Conservation (phyloP, 1,140 invertebrate genomes). For the Trichomalopsis sarcophagae region DNA sequence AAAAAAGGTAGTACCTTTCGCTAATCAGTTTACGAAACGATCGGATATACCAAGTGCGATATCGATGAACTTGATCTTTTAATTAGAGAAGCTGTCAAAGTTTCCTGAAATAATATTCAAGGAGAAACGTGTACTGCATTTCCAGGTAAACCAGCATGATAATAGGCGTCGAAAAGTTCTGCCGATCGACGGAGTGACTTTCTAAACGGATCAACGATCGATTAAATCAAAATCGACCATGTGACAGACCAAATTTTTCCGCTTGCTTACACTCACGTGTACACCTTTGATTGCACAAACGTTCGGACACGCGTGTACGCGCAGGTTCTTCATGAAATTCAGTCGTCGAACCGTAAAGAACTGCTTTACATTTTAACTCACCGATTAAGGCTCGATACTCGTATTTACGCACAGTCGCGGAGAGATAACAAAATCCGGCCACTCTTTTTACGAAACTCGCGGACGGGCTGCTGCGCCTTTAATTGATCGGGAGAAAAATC, state of each 20-base stretch:
- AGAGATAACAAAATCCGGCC: background rate
- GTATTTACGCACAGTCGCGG: too few species aligned
- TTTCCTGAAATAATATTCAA: background rate
- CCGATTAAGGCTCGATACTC: background rate
- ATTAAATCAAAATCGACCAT: background rate
- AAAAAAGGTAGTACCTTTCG: conserved; percentile 6
- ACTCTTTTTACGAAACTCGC: background rate
- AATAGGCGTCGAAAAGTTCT: too few species aligned
- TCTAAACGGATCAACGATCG: too few species aligned
- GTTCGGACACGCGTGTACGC: too few species aligned
- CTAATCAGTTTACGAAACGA: background rate
- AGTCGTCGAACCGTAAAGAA: background rate
- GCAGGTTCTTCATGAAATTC: background rate
- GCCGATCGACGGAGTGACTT: too few species aligned
- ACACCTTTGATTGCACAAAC: too few species aligned
- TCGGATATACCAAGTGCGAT: background rate
- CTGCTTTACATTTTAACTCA: background rate
- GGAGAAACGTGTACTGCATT: background rate
- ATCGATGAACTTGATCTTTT: background rate
- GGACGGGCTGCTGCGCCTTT: background rate
- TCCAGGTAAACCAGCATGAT: too few species aligned
- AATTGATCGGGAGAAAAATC: background rate
- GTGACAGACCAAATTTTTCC: background rate
- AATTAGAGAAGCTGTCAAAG: background rate
- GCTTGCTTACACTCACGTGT: background rate